These are phyloP conservation scores for Gymnoscelis rufifasciata DNA, from an alignment of 2,888 invertebrate species.

Conservation along the genomic window DNA sequence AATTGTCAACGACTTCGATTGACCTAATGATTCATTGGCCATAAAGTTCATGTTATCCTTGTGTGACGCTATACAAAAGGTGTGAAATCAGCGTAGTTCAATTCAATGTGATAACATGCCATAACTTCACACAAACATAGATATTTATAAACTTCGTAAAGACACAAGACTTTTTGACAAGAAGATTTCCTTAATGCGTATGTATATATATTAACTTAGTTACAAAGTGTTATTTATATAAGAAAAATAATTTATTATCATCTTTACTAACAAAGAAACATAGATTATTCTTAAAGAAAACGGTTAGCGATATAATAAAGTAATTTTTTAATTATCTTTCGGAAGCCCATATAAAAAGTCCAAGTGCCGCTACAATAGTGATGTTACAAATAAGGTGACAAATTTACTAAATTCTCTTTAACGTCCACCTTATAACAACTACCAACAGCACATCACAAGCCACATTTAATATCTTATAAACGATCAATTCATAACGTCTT, in stretches of 20 bases:
- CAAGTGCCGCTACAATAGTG: no score
- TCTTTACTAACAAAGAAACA: no score
- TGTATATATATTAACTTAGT: no score
- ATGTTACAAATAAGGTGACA: no score
- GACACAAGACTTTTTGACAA: conserved; percentile 31
- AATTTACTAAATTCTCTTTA: background rate
- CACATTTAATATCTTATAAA: background rate
- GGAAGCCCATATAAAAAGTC: no score
- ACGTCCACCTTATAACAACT: background rate
- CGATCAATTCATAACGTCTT: background rate
- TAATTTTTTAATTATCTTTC: no score
- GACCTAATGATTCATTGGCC: conserved; percentile 75
- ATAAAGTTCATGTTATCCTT: conserved; percentile 67
- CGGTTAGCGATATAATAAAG: no score
- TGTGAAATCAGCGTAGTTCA: conserved; percentile 42
- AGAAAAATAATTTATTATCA: no score
- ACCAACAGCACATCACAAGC: background rate
- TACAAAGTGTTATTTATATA: no score
- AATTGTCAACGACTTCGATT: conserved; percentile 69
- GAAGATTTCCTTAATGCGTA: no score
- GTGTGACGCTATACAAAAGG: conserved; percentile 61
- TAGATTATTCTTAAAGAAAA: no score
- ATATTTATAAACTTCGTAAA: conserved; percentile 31
- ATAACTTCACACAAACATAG: conserved; percentile 18
- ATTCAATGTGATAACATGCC: conserved; percentile 38